Evolutionary conservation across 2,797 vertebrate species (phyloP).

Genomic region (Sebastes cheni): DNA sequence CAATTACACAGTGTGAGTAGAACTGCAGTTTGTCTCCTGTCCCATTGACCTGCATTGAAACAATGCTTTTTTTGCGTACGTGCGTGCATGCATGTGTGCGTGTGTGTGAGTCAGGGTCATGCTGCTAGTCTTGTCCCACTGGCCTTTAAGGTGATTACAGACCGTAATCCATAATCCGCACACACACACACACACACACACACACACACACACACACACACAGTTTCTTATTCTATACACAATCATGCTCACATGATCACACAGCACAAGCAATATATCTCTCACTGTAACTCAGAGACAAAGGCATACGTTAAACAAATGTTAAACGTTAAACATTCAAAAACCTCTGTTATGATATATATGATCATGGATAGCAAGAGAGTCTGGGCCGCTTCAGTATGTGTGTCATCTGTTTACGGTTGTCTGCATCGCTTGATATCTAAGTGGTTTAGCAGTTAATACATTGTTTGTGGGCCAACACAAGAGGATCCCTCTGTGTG

Average conservation of each 20-base stretch:
- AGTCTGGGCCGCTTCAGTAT: background rate
- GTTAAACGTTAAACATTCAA: too few relatives aligned
- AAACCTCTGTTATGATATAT: background rate
- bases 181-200: background rate
- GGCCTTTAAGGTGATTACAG: constrained; percentile 61
- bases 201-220: background rate
- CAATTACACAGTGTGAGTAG: background rate
- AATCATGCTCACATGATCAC: background rate
- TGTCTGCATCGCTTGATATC: background rate
- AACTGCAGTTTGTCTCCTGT: background rate
- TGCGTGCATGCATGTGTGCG: background rate
- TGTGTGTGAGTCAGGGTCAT: background rate
- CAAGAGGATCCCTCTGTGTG: background rate
- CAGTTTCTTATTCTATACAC: background rate
- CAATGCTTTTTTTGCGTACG: background rate
- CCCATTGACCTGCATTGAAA: background rate
- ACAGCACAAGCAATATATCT: background rate
- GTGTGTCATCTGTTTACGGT: background rate
- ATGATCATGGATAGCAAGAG: background rate
- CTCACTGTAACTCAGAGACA: background rate
- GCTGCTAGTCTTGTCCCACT: constrained; percentile 24
- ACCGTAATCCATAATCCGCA: constrained; percentile 64
- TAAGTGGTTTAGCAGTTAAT: constrained; percentile 14
- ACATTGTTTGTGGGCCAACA: constrained; percentile 33
- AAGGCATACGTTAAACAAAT: background rate